Evolutionary conservation across 2,797 vertebrate genomes (phyloP), one percentile per base, ranked within the genome.

Genomic region (Girardinus metallicus): DNA sequence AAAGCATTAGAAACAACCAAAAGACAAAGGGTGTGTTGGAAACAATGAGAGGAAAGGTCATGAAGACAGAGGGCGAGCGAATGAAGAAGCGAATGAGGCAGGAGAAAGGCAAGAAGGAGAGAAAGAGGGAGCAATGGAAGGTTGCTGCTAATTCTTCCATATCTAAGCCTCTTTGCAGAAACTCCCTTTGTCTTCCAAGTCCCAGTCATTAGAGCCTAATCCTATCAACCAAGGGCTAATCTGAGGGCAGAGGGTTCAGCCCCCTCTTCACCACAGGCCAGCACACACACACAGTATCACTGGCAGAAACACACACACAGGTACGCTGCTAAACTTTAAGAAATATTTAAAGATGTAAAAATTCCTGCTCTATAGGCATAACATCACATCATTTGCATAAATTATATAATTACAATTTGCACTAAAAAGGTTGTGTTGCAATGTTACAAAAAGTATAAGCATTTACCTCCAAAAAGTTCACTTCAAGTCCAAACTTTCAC

Each of bases 151-250:
- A 99, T 98, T 99, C 98, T 98, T 99, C 98, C 98, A 99, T 99
- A 99, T 99, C 98, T 99, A 99, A 99, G 97, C 98, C 97, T 98
- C 97, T 99, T 99, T 99, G 98, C 98, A 86, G 93, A 98, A 97
- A 97, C 97, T 98, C 97, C 95, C 96, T 99, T 99, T 99, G 98
- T 99, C 98, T 99, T 98, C 97, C 96, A 95, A 97, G 97, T 97
- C 96, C 96, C 97, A 98, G 97, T 99, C 98, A 99, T 99, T 99
- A 99, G 98, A 97, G 97, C 97, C 97, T 99, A 99, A 99, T 99
- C 98, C 98, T 98, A 98, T 99, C 98, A 99, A 97, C 96, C 96
- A 96, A 96, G 95, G 96, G 96, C 97, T 99, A 99, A 99, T 99
- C 98, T 98, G 95, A 96, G 93, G 96, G 97, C 96, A 96, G 93